These are phyloP conservation scores for Chlorodrepanis virens DNA, from an alignment of 2,113 vertebrate genomes.

Conservation along the genomic window DNA sequence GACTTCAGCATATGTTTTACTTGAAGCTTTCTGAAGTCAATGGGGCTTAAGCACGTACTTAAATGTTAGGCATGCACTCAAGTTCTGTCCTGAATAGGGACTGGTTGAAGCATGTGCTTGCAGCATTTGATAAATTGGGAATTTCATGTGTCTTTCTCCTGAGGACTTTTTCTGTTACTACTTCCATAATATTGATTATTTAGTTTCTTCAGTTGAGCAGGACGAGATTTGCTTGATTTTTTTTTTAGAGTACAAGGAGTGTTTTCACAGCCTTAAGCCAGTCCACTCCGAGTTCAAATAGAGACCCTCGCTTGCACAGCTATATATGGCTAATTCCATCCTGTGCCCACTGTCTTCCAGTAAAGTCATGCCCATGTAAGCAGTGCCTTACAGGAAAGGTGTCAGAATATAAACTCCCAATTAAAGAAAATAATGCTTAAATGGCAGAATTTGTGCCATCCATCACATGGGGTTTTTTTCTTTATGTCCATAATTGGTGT, in stretches of 20 bases:
- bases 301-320: conserved; percentile 23
- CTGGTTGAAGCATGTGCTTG: conserved; percentile 16
- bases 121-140: conserved; percentile 33
- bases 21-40: conserved; percentile 49
- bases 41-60: conserved; percentile 51
- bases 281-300: rapidly evolving
- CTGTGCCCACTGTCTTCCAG: conserved; percentile 34
- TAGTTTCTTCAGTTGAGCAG: not conserved
- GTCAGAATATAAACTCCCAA: conserved; percentile 72
- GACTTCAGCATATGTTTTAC: conserved; percentile 42
- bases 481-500: conserved; percentile 96
- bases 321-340: conserved; percentile 70
- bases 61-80: conserved; percentile 51
- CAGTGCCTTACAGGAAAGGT: conserved; percentile 65
- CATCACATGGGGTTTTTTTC: conserved; percentile 44
- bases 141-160: conserved; percentile 31
- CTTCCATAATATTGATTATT: conserved; percentile 5
- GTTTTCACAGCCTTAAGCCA: not conserved
- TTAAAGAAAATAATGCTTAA: conserved; percentile 74
- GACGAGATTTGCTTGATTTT: not conserved
- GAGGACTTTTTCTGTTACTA: not conserved
- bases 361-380: conserved; percentile 72
- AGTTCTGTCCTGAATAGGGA: conserved; percentile 28
- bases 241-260: not conserved
- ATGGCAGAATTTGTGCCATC: conserved; percentile 57